Base-by-base conservation (phyloP, 2,113 vertebrate species). In the Zosterops hypoxanthus region DNA sequence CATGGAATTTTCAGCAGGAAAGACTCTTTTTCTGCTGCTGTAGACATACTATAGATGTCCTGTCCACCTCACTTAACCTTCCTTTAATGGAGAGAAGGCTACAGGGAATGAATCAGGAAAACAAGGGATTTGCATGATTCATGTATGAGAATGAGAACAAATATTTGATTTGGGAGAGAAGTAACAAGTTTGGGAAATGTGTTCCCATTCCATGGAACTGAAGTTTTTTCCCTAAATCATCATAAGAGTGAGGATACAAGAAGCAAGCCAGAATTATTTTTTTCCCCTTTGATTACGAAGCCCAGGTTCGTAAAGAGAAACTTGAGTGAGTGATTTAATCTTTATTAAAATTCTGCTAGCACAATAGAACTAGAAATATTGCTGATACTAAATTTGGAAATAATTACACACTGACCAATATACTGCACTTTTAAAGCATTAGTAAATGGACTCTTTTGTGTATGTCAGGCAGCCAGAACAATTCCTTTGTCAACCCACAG, bases 131-230 rank as follows among this genome's bases (percentile, higher is more conserved):
- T 91, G 18, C 46, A 63, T 76, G 80, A 70, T 73, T 93, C 21
- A 9, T 36, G 50, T 23, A 60, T 61, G 39, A 79, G 85, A 86
- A 84, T 22, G 22, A 55, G 34, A 77, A 90, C 4, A 92, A 86
- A 59, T 4, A 18, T 82, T 90, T 92, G 44, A 61, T 95, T 86
- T 94, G n/a, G 55, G 56, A 94, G 73, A 65, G 18, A 92, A 60
- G 61, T 83, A 95, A 88, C n/a, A 91, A 84, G 26, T 68, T 52
- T 95, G 82, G 41, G 75, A 96, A 95, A 95, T 81, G 46, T 8
- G 61, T 75, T 94, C 26, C 28, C 11, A 16, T 66, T 76, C 5
- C 25, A 12, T 61, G 33, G 39, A 47, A 39, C 33, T 12, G 10
- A 47, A 53, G 5, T 2, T 16, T 17, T 46, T 42, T 44, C 36